Base-by-base conservation (phyloP, 2,888 invertebrate species). In the Toxonevra muliebris region DNA sequence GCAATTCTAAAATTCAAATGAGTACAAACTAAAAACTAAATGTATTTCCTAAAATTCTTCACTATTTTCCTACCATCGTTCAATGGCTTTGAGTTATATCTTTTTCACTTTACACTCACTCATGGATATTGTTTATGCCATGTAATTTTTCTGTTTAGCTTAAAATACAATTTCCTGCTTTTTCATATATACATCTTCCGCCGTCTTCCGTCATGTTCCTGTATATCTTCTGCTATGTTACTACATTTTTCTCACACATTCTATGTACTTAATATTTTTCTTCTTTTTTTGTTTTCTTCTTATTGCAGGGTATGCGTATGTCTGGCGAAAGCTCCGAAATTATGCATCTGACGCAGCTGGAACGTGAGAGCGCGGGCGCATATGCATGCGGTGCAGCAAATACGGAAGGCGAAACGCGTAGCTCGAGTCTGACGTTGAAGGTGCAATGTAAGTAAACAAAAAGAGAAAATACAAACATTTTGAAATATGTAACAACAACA, bases 321-420 rank as follows among this genome's bases (percentile, higher is more conserved):
- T 85, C 86, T 73, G 86, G 86, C 60, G 86, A 86, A 76, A 81
- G 78, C 73, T 77, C 82, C 62, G 86, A 86, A 81, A 90, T 89
- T 71, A 86, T 95, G 77, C 87, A 90, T 70, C 87, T 94, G 67
- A 88, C 89, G 77, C 89, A 89, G 65, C 86, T 95, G 73, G 88
- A 89, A 73, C 88, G 92, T 73, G 89, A 90, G 74, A 91, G 91
- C 76, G 89, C 91, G 0, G 93, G 94, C 2, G 89, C 92, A 65
- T 96, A 95, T 83, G 89, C 92, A 41, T 95, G 95, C 82, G 89
- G 92, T 63, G 95, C 94, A 5, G 87, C 89, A 70, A 95, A 95
- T 82, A 87, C 90, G 1, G 93, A 94, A 80, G 95, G 95, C 58
- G 92, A 92, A 81, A 91, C 92, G 3, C 87, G 91, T 74, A 95